Percentiles rank a stretch among this genome's conserved stretches.
These are phyloP conservation scores for Bungarus multicinctus DNA, from an alignment of 2,113 vertebrate genomes.

Conservation along the genomic window DNA sequence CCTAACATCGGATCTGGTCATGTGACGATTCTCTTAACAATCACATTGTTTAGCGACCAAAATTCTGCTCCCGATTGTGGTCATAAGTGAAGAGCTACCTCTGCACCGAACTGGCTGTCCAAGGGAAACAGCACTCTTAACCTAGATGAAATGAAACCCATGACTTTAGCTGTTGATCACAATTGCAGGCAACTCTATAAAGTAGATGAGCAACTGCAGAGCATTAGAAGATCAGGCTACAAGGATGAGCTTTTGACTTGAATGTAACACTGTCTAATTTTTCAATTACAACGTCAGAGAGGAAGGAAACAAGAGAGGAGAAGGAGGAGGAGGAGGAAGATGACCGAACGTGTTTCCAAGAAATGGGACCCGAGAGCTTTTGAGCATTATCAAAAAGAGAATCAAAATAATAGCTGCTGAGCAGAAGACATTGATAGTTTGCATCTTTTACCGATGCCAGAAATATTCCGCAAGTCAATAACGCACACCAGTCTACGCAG, in stretches of 20 bases:
- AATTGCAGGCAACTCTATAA: background rate
- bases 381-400: background rate
- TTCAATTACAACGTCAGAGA: background rate
- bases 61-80: background rate
- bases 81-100: background rate
- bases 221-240: background rate
- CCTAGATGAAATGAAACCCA: background rate
- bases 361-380: background rate
- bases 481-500: conserved; percentile 11
- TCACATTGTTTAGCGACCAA: background rate
- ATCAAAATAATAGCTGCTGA: conserved; percentile 6
- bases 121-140: background rate
- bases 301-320: background rate
- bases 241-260: background rate
- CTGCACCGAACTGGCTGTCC: background rate
- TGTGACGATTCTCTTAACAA: background rate
- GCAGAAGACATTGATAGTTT: conserved; percentile 15
- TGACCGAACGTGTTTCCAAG: background rate
- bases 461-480: conserved; percentile 6
- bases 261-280: background rate
- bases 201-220: background rate
- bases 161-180: background rate
- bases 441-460: conserved; percentile 25
- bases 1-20: too few species aligned
- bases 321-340: background rate